A percentile compares a stretch with the other conserved stretches of the same genome.
Conservation (phyloP, 2,113 vertebrate genomes). For the Carassius carassius region DNA sequence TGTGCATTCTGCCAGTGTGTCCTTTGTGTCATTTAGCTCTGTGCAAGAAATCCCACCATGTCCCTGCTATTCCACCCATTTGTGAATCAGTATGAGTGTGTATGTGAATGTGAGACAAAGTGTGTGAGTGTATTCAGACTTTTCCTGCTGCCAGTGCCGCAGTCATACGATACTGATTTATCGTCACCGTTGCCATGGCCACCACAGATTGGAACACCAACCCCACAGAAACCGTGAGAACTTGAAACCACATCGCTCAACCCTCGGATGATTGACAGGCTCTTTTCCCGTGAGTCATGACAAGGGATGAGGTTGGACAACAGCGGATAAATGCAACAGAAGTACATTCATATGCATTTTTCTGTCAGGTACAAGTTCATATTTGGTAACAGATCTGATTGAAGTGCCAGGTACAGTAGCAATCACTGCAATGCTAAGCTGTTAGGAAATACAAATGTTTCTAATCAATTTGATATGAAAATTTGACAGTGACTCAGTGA, state of each 20-base stretch:
- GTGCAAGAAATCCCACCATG: conserved; percentile 25
- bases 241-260: conserved; percentile 15
- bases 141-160: conserved; percentile 49
- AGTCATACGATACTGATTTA: conserved; percentile 48
- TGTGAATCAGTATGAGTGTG: conserved; percentile 20
- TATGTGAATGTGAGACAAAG: conserved; percentile 32
- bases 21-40: conserved; percentile 4
- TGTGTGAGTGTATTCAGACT: conserved; percentile 31
- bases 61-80: conserved; percentile 20
- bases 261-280: conserved; percentile 49
- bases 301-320: conserved; percentile 38
- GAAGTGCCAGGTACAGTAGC: conserved; percentile 27
- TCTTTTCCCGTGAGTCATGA: conserved; percentile 25
- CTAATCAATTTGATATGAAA: background rate
- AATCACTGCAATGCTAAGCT: conserved; percentile 3
- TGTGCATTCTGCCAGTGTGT: conserved; percentile 23
- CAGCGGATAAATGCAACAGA: conserved; percentile 31
- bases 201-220: conserved; percentile 31
- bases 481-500: background rate
- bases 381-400: conserved; percentile 36
- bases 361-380: conserved; percentile 30
- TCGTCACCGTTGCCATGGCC: conserved; percentile 45
- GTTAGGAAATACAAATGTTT: background rate
- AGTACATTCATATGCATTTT: conserved; percentile 36
- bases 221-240: conserved; percentile 37